Evolutionary conservation across 2,113 vertebrate species (phyloP).

Genomic region (Coracopsis vasa): DNA sequence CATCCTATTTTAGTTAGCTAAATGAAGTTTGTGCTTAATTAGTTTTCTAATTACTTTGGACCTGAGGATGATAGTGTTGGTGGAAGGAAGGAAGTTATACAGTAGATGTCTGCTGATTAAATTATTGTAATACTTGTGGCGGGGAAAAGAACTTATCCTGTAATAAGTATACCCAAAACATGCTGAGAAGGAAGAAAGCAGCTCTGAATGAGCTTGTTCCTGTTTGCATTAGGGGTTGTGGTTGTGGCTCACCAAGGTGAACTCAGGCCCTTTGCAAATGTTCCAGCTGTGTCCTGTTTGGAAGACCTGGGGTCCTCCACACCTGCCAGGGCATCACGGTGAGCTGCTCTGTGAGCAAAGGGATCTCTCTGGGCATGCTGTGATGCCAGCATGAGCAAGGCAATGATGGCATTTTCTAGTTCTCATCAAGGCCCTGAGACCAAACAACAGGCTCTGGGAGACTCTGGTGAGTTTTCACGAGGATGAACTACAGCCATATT

Average conservation of each 20-base stretch:
- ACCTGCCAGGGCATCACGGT: no score
- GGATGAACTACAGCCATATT: not conserved
- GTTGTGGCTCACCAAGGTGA: not conserved
- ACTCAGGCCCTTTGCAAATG: not conserved
- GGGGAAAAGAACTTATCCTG: not conserved
- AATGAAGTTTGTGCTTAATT: slow-evolving; percentile 1
- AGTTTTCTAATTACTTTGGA: not conserved
- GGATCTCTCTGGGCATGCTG: not conserved
- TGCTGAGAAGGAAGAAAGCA: not conserved
- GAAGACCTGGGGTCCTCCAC: not conserved
- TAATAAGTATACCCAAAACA: not conserved
- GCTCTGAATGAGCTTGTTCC: not conserved
- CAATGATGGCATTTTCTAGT: not conserved
- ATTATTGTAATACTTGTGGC: not conserved
- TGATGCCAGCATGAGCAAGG: not conserved
- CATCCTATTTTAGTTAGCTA: not conserved
- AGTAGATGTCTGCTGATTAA: not conserved
- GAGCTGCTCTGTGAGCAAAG: not conserved
- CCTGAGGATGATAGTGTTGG: not conserved
- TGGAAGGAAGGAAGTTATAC: slow-evolving; percentile 19
- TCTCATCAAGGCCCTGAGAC: not conserved
- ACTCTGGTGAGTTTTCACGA: not conserved
- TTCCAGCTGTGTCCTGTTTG: not conserved
- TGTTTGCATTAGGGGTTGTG: not conserved
- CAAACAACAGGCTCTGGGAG: not conserved